Base-by-base conservation (phyloP, 1,140 invertebrate species). In the Andrena cerasifolii region DNA sequence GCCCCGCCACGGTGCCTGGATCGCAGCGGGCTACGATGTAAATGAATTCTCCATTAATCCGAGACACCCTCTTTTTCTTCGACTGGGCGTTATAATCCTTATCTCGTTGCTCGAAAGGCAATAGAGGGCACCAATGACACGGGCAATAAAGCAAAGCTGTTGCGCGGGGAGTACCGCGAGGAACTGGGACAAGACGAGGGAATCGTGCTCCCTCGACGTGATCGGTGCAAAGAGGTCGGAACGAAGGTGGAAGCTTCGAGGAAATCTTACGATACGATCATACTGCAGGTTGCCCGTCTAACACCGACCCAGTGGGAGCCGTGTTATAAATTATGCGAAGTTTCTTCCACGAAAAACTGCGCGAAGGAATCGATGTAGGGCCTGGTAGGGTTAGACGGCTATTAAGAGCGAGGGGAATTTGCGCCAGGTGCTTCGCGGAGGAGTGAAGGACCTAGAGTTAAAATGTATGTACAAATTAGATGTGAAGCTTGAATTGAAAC, bases 251-350 rank as follows among this genome's bases (percentile, higher is more conserved):
- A 24, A 66, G 33, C 33, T 56, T 45, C 49, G n/a, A 33, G 33
- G 4, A 66, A 74, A 74, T 56, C 36, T 54, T 56, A 66, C 36
- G 26, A 31, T 12, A 43, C 33, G 49, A 65, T 7, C 49, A 3
- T 16, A 21, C n/a, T 16, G 8, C n/a, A 26, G 16, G 36, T 31
- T 21, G 21, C 16, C 33, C 47, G 47, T n/a, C 47, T 21, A 65
- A 74, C 36, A 18, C 14, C 49, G n/a, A 24, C 31, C 24, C 49
- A 6, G 16, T 12, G 33, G 58, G 21, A 33, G 18, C 21, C 58
- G 58, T 63, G 24, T 28, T 24, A 51, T 63, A 73, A 73, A 73
- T 73, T 73, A 73, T 62, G 71, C 59, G 33, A 36, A 61, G n/a
- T 24, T 10, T 18, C 8, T 3, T 26, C 12, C 26, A 36, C 12